phyloP scores from a whole-genome alignment of 1,140 invertebrate species.

The Heterodera schachtii region DNA sequence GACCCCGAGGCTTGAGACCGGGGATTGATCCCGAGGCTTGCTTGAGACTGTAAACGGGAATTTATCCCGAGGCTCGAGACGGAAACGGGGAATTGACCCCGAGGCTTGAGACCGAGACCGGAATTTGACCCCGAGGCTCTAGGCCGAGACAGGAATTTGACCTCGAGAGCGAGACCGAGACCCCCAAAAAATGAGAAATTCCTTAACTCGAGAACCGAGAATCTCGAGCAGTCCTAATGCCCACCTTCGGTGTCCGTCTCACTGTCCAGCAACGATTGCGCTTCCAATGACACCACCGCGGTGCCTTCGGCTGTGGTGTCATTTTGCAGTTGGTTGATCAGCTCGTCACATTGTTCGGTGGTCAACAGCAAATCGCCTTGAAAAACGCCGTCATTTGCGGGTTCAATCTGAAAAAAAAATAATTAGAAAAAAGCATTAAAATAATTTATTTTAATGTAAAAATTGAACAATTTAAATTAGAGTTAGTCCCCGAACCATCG shows the following conservation, averaged over 20 bases:
- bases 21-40: too few relatives aligned
- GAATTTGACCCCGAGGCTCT: too few relatives aligned
- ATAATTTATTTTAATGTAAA: neutral
- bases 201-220: too few relatives aligned
- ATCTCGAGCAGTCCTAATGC: neutral
- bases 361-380: constrained; percentile 1
- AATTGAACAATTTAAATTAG: neutral
- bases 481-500: neutral
- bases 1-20: too few relatives aligned
- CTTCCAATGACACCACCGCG: neutral
- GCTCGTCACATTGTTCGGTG: neutral
- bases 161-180: too few relatives aligned
- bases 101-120: too few relatives aligned
- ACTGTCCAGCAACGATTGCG: neutral
- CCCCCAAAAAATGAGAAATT: too few relatives aligned
- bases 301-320: neutral
- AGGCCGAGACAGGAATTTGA: too few relatives aligned
- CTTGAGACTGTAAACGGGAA: too few relatives aligned
- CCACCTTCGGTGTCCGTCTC: neutral
- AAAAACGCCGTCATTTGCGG: constrained; percentile 12
- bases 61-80: too few relatives aligned
- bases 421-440: neutral
- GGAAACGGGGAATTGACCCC: too few relatives aligned
- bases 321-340: constrained; percentile 3
- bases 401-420: neutral